Percentiles rank a stretch among this genome's conserved stretches.
Evolutionary conservation across 2,797 vertebrate species (phyloP).

Genomic region (Florisuga fusca): DNA sequence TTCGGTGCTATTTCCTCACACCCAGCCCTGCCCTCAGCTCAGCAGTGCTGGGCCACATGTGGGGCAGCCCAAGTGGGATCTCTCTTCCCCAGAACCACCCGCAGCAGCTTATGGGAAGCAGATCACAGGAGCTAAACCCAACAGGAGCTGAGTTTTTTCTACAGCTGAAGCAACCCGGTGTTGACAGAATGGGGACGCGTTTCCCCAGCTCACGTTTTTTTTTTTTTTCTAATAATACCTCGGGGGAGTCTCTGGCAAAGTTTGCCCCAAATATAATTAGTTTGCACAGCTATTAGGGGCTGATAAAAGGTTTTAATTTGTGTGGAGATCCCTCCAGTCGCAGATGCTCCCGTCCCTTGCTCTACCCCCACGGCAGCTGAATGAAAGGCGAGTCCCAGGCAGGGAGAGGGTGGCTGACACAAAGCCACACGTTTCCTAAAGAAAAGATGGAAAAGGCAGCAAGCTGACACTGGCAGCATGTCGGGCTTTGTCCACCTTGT

Average conservation of each 20-base stretch:
- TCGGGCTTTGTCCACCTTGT: not conserved
- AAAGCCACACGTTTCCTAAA: not conserved
- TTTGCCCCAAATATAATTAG: constrained; percentile 84
- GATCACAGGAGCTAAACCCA: constrained; percentile 58
- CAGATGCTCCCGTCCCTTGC: constrained; percentile 35
- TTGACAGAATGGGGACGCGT: constrained; percentile 83
- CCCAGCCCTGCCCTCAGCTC: not conserved
- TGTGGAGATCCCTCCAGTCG: constrained; percentile 71
- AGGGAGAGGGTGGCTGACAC: not conserved
- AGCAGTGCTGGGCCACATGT: not conserved
- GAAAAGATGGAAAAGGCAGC: not conserved
- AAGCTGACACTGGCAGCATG: not conserved
- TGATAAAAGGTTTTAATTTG: constrained; percentile 84
- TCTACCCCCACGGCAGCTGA: constrained; percentile 19
- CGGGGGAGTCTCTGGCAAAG: constrained; percentile 75
- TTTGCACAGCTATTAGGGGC: constrained; percentile 80
- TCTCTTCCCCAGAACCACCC: not conserved
- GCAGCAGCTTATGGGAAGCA: constrained; percentile 58
- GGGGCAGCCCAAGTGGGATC: not conserved
- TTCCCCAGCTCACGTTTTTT: constrained; percentile 75
- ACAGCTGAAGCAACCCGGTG: constrained; percentile 72
- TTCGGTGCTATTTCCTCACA: not conserved
- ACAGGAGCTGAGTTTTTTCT: constrained; percentile 63
- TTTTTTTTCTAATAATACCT: constrained; percentile 81
- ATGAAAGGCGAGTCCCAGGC: not conserved